Evolutionary conservation across 1,140 invertebrate species (phyloP), one percentile per base, ranked within the genome.

Genomic region (Helicoverpa armigera): DNA sequence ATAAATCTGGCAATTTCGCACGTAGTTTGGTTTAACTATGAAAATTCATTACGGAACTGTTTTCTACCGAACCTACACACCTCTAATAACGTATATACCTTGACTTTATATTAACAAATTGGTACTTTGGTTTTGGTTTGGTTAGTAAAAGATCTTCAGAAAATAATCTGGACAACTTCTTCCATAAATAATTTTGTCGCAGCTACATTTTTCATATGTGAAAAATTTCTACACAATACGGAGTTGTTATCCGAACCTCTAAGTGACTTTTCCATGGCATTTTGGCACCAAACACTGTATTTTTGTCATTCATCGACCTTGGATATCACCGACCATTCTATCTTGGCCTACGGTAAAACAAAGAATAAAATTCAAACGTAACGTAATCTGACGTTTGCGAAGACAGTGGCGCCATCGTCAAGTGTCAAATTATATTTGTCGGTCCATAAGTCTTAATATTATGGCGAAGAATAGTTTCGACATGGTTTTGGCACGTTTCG

Each of bases 401-500:
- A 67, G 63, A 0, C 16, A 67, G 63, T 67, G 63, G 35, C 43
- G 63, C 63, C 63, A 67, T n/a, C 16, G 9, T 3, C 7, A 67
- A 67, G 63, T 48, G 35, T 48, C 63, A 67, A 16, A 13, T 16
- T 50, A 18, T 11, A 48, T n/a, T 67, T n/a, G 63, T 67, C n/a
- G 14, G 14, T 3, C 3, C 29, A 23, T 23, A 70, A 70, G 48
- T 29, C 67, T 4, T 70, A 70, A 53, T 51, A 53, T 70, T 70
- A 14, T 53, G 3, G 50, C 53, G 48, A 70, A 70, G 79, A 81
- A 74, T 43, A 53, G 60, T 53, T 48, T 18, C 56, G 54, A 80
- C 79, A 80, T 67, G 61, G 51, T 18, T 76, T 81, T 81, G 79
- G 79, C 79, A 67, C 72, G 79, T 70, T 70, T 70, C n/a, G 10